Base-by-base conservation (phyloP, 2,797 vertebrate species). In the Otus scops region DNA sequence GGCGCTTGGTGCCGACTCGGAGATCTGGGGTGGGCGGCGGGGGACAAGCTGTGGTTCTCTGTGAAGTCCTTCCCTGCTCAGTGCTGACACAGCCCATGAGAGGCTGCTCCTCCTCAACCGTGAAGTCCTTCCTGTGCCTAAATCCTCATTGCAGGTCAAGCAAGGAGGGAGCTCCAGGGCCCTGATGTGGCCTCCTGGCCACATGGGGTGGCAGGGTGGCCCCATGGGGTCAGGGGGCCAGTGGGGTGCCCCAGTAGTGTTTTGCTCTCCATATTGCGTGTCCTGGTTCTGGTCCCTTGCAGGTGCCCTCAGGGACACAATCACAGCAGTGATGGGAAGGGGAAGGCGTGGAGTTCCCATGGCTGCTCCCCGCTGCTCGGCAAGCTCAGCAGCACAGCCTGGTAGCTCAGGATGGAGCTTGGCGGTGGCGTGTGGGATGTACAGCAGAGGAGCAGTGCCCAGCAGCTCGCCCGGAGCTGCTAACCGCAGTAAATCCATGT, bases 381-480 rank as follows among this genome's bases (percentile, higher is more conserved):
- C 38, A 15, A 61, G 69, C 61, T 38, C 13, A 5, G 34, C 43
- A 53, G 65, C 78, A 11, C 18, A 28, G 48, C 60, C 34, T 13
- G 39, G 43, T 4, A n/a, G 28, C 18, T 19, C 4, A 1, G 57
- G 41, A 10, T 12, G 22, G 28, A 75, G 74, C 32, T 60, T 28
- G 16, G n/a, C 5, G 1, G 16, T 2, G 24, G 17, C 4, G 22
- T 7, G 16, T 3, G 4, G 36, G 32, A 16, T 39, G 6, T 0
- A 2, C 9, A 10, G 41, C 30, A 2, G 68, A 26, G 59, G 28
- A 71, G 47, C 41, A 45, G 57, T 1, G 1, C 43, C 11, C 1
- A 3, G 38, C 38, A 65, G 51, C 57, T 24, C 3, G 0, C 22
- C 39, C 2, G 1, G 38, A 32, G 28, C 50, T 10, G 3, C 28